phyloP scores from a whole-genome alignment of 2,888 invertebrate genomes.

The Amphipoea oculea region DNA sequence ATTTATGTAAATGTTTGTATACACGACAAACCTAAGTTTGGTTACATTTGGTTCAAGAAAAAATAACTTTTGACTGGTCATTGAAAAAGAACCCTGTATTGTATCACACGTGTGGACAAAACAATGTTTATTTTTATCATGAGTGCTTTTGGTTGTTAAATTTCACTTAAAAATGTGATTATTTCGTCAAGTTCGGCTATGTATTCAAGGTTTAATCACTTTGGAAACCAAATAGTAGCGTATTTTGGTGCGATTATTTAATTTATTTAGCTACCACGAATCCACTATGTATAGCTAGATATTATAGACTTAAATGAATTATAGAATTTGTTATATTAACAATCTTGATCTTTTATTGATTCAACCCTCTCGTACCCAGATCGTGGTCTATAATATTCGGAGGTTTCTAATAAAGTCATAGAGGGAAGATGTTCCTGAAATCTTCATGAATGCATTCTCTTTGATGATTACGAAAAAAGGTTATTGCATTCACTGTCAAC shows the following conservation, averaged over 20 bases:
- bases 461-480: background rate
- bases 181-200: constrained; percentile 33
- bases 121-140: constrained; percentile 14
- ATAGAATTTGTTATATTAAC: constrained; percentile 87
- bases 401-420: background rate
- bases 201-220: constrained; percentile 50
- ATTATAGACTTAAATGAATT: constrained; percentile 74
- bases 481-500: background rate
- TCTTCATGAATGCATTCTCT: background rate
- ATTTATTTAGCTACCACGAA: constrained; percentile 73
- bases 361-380: background rate
- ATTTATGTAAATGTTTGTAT: background rate
- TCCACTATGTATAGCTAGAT: constrained; percentile 77
- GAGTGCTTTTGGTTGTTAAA: constrained; percentile 33
- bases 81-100: constrained; percentile 1
- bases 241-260: constrained; percentile 74
- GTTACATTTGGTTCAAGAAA: constrained; percentile 1
- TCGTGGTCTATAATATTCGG: background rate
- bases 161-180: constrained; percentile 20
- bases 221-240: constrained; percentile 77
- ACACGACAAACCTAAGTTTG: background rate
- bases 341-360: constrained; percentile 73
- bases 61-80: background rate
- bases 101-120: background rate
- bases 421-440: background rate